Conservation (phyloP, 2,797 vertebrate genomes). For the Capromys pilorides region DNA sequence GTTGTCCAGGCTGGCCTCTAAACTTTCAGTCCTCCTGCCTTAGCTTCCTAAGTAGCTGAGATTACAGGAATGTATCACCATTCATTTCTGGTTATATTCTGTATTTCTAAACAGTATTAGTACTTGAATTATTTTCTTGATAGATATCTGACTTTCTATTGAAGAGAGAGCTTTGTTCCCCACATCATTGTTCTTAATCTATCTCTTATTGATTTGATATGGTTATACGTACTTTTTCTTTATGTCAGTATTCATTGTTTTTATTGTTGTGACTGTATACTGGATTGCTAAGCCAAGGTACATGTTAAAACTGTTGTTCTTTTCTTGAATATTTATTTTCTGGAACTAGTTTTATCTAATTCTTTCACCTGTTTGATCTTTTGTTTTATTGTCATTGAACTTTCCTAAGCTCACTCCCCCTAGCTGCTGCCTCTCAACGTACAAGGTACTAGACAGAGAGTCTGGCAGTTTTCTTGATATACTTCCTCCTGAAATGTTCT, state of each 20-base stretch:
- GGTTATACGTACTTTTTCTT: not conserved
- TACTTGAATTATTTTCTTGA: not conserved
- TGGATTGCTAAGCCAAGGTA: not conserved
- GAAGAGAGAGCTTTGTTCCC: not conserved
- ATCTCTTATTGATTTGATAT: not conserved
- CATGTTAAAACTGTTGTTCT: constrained; percentile 26
- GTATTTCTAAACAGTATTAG: not conserved
- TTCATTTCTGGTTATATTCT: not conserved
- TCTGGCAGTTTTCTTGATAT: not conserved
- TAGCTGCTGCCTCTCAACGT: not conserved
- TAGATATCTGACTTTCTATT: not conserved
- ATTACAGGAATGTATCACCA: not conserved
- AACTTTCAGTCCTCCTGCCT: not conserved
- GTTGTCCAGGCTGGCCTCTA: not conserved
- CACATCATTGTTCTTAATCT: not conserved
- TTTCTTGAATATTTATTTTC: constrained; percentile 35
- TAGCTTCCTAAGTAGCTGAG: not conserved
- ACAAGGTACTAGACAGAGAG: not conserved
- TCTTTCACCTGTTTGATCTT: constrained; percentile 28
- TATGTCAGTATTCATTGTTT: not conserved
- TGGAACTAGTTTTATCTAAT: not conserved
- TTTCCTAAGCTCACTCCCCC: not conserved
- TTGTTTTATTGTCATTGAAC: constrained; percentile 27
- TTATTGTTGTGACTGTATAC: not conserved
- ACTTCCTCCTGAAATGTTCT: not conserved